Conservation (phyloP, 92 coral and sea anemone genomes). For the Palythoa grandis region DNA sequence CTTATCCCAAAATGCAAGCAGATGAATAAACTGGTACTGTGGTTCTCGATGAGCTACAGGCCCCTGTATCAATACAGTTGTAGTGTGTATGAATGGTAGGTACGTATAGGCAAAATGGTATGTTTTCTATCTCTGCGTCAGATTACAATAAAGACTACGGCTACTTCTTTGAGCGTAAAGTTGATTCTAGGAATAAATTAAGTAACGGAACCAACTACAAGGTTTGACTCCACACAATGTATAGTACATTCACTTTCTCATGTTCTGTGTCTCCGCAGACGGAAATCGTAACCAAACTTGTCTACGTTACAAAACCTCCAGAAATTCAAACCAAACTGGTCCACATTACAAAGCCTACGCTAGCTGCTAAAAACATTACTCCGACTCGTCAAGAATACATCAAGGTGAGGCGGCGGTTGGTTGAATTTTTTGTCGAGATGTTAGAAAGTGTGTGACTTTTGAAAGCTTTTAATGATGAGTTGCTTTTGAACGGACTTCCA, state of each 20-base stretch:
- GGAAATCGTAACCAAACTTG: slow-evolving; percentile 15
- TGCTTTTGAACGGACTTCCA: too few relatives aligned
- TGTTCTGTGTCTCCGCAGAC: slow-evolving; percentile 1
- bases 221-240: background rate
- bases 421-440: background rate
- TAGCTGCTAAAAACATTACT: background rate
- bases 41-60: too few relatives aligned
- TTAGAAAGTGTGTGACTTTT: background rate
- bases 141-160: background rate
- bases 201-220: background rate
- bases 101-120: too few relatives aligned
- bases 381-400: background rate
- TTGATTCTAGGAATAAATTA: too few relatives aligned
- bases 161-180: background rate
- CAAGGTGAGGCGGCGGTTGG: slow-evolving; percentile 9
- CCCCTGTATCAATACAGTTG: too few relatives aligned
- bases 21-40: too few relatives aligned
- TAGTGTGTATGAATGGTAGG: too few relatives aligned
- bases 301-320: slow-evolving; percentile 24
- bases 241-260: background rate
- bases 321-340: slow-evolving; percentile 29
- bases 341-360: slow-evolving; percentile 23
- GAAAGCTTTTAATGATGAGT: background rate
- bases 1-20: too few relatives aligned
- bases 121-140: too few relatives aligned